These are phyloP conservation scores for Nothobranchius kuhntae DNA, from an alignment of 2,113 vertebrate genomes.

Conservation along the genomic window DNA sequence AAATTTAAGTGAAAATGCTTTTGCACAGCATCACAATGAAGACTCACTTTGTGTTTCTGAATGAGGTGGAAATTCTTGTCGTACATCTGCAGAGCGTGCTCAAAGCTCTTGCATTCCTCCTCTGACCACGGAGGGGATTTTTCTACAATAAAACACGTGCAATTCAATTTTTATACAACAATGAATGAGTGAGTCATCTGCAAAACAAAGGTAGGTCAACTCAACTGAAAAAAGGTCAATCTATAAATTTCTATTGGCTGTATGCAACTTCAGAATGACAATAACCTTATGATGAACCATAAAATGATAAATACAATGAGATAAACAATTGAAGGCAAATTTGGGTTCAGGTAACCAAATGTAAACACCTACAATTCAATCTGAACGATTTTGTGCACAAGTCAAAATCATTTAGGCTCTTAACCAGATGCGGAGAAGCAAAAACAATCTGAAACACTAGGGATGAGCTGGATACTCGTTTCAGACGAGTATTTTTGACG, in stretches of 20 bases:
- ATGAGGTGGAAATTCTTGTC: constrained; percentile 99
- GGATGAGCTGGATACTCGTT: no score
- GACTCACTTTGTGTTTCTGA: constrained; percentile 95
- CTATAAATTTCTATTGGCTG: background rate
- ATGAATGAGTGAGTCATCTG: background rate
- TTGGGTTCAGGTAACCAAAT: no score
- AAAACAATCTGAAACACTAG: no score
- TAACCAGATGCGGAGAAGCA: no score
- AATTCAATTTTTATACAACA: background rate
- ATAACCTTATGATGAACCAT: no score
- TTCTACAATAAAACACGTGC: constrained; percentile 72
- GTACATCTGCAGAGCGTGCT: constrained; percentile 93
- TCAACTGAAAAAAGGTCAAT: background rate
- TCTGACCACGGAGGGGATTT: constrained; percentile 94
- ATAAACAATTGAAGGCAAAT: no score
- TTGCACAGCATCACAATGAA: background rate
- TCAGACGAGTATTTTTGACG: no score
- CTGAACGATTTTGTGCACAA: no score
- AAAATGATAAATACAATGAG: no score
- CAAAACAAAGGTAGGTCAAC: background rate
- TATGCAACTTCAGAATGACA: background rate
- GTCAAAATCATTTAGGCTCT: no score
- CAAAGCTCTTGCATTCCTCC: constrained; percentile 97
- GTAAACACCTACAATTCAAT: no score
- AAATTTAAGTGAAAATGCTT: background rate